These are phyloP conservation scores for Girardinichthys multiradiatus DNA, from an alignment of 2,113 vertebrate species.

Conservation along the genomic window DNA sequence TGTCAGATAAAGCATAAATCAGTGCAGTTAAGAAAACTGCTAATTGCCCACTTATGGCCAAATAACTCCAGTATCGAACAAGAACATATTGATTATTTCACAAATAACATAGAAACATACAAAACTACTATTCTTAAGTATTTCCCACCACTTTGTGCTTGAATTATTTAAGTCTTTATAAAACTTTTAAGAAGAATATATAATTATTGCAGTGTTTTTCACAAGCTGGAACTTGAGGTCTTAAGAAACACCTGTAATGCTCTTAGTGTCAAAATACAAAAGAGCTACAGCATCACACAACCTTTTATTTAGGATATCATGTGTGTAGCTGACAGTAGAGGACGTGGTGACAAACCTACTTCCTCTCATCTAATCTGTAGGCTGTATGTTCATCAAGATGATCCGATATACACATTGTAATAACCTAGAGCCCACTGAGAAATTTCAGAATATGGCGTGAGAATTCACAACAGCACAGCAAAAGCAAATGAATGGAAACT, in stretches of 20 bases:
- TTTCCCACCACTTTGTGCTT: background rate
- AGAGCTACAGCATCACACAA: background rate
- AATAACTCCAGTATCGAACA: constrained; percentile 6
- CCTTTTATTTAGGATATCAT: background rate
- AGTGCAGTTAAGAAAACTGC: constrained; percentile 21
- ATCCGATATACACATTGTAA: too few relatives aligned
- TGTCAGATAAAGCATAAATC: constrained; percentile 38
- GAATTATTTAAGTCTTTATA: background rate
- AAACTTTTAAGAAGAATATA: background rate
- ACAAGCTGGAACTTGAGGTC: background rate
- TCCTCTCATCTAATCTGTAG: background rate
- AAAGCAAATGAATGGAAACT: too few relatives aligned
- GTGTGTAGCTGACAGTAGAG: background rate
- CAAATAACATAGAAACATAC: background rate
- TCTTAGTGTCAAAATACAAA: background rate
- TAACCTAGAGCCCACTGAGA: too few relatives aligned
- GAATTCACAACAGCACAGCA: too few relatives aligned
- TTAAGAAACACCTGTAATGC: background rate
- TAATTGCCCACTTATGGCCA: constrained; percentile 40
- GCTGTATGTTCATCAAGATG: too few relatives aligned
- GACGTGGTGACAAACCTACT: background rate
- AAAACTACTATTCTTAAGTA: background rate
- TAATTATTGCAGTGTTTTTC: background rate
- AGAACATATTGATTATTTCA: background rate
- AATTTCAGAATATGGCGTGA: too few relatives aligned